Evolutionary conservation across 2,113 vertebrate genomes (phyloP).

Genomic region (Vombatus ursinus): DNA sequence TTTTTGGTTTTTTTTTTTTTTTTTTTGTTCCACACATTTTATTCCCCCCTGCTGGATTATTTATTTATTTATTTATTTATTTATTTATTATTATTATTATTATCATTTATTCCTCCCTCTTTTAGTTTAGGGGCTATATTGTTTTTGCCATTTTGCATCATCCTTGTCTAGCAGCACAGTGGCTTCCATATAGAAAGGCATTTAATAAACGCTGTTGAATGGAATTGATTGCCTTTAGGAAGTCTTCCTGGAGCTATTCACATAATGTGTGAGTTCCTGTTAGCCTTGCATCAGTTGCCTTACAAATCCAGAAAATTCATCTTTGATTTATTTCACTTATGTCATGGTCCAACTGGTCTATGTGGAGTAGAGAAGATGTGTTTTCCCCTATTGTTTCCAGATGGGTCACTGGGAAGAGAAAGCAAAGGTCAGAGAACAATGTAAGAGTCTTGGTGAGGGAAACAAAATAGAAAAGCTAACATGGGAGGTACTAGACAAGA

Average conservation of each 20-base stretch:
- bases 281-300: neutral
- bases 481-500: neutral
- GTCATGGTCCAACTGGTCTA: neutral
- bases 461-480: neutral
- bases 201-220: neutral
- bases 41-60: neutral
- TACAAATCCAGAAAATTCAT: neutral
- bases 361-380: neutral
- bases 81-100: no score
- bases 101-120: neutral
- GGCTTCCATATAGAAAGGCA: neutral
- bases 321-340: neutral
- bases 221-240: neutral
- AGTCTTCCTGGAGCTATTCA: neutral
- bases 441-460: neutral
- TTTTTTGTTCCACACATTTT: neutral
- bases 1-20: no score
- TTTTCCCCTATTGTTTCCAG: neutral
- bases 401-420: neutral
- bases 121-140: neutral
- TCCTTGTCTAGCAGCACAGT: neutral
- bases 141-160: neutral
- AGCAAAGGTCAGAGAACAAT: neutral
- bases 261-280: neutral
- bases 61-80: no score